A percentile compares a stretch with the other conserved stretches of the same genome.
These are phyloP conservation scores for Prostheceraeus crozeri DNA, from an alignment of 2,888 invertebrate species.

Conservation along the genomic window DNA sequence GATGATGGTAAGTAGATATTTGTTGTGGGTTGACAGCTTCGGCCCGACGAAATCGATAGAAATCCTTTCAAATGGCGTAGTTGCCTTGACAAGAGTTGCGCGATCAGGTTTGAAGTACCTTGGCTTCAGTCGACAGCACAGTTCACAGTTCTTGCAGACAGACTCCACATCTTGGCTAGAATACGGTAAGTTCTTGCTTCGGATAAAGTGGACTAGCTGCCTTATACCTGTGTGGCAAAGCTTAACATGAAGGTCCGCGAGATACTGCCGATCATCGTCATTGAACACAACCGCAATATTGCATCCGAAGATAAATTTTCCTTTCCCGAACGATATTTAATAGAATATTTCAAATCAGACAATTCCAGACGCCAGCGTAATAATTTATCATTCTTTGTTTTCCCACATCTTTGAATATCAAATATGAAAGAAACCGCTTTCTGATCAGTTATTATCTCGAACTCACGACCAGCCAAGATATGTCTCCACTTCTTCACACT, in stretches of 20 bases:
- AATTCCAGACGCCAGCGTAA: slow-evolving; percentile 30
- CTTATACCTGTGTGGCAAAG: slow-evolving; percentile 41
- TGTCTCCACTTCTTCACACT: too few relatives aligned
- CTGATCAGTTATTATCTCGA: too few relatives aligned
- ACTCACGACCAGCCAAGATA: too few relatives aligned
- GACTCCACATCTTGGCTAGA: slow-evolving; percentile 35
- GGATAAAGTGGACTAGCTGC: slow-evolving; percentile 38
- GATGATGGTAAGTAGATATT: slow-evolving; percentile 39
- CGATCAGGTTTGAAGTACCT: slow-evolving; percentile 31
- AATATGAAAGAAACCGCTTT: too few relatives aligned
- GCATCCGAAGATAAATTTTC: slow-evolving; percentile 34
- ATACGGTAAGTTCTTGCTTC: slow-evolving; percentile 38
- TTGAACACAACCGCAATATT: slow-evolving; percentile 30
- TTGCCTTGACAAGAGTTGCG: slow-evolving; percentile 39
- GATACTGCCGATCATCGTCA: background rate
- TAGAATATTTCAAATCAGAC: slow-evolving; percentile 24
- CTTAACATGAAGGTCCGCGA: slow-evolving; percentile 37
- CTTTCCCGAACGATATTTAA: slow-evolving; percentile 29
- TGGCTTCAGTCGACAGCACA: slow-evolving; percentile 36
- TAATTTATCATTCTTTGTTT: slow-evolving; percentile 34
- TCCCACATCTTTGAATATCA: too few relatives aligned
- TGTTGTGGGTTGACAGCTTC: slow-evolving; percentile 36
- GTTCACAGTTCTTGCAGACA: slow-evolving; percentile 18
- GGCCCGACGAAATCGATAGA: slow-evolving; percentile 41
- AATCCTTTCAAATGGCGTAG: slow-evolving; percentile 39